Evolutionary conservation across 2,113 vertebrate genomes (phyloP).

Genomic region (Petrocephalus microphthalmus): DNA sequence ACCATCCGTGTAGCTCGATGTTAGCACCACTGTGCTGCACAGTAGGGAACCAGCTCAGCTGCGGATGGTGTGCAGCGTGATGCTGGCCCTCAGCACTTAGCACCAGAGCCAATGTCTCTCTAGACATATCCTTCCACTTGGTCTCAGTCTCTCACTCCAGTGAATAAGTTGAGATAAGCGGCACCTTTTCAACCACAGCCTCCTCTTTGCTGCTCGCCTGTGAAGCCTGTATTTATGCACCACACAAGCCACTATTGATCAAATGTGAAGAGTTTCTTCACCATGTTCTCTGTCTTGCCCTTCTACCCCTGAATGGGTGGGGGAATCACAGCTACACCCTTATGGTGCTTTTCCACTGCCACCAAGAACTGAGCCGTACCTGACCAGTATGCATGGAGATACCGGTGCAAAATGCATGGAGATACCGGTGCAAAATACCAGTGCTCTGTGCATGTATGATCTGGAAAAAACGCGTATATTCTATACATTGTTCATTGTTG

Average conservation of each 20-base stretch:
- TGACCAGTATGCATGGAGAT: neutral
- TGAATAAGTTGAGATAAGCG: neutral
- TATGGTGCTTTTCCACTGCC: neutral
- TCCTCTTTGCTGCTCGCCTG: neutral
- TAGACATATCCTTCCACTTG: neutral
- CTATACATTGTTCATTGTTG: neutral
- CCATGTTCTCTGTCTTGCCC: neutral
- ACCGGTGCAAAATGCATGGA: too few relatives aligned
- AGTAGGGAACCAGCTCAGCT: neutral
- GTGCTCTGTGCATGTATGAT: neutral
- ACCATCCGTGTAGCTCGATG: neutral
- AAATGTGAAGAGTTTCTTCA: neutral
- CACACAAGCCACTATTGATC: neutral
- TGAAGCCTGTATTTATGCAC: neutral
- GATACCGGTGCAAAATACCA: too few relatives aligned
- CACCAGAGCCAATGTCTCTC: neutral
- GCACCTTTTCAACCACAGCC: neutral
- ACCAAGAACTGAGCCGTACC: neutral
- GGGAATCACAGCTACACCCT: neutral
- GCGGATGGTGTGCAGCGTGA: neutral
- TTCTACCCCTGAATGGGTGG: neutral
- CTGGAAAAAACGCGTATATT: neutral
- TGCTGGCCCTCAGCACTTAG: neutral
- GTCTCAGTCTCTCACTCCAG: neutral
- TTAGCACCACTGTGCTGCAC: neutral